Base-by-base conservation (phyloP, 2,113 vertebrate genomes). In the Percopsis transmontana region DNA sequence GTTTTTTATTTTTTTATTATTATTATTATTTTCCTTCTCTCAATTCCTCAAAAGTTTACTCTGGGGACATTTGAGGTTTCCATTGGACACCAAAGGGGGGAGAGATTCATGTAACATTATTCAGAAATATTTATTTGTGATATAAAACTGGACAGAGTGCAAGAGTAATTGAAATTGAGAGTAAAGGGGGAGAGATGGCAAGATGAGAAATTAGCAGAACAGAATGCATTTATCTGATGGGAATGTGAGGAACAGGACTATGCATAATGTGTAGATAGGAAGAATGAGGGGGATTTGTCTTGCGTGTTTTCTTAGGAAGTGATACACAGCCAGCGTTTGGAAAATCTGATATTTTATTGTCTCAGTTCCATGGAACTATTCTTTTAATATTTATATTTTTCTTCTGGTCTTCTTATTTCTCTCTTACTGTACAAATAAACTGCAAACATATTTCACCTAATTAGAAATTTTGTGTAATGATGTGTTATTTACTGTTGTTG, bases 21-120 rank as follows among this genome's bases (percentile, higher is more conserved):
- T 48, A 48, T 18, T 48, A 18, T 18, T 19, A 18, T 18, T 48
- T 48, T 18, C 15, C 27, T 83, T 79, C 78, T 81, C 78, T 72
- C 50, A 39, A 53, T 64, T 67, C 20, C 51, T 73, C 27, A 62
- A 62, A 81, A 70, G 64, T 77, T 24, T 12, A 65, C 62, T 2
- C 65, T 63, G 55, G 40, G 50, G 61, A 75, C 58, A 73, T 79
- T 79, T 61, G 48, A 74, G 24, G 53, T 53, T 80, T 69, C 58
- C 75, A 62, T 65, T 81, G 78, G 77, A 82, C 72, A 66, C 2
- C 64, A 16, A 45, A 45, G 11, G 11, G 15, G 42, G 69, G 74
- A 19, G 12, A 7, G 51, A 72, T 74, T 67, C 54, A 65, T 72
- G 2, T 52, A 57, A 70, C 62, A 50, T n/a, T 70, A 77, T 67